phyloP scores from a whole-genome alignment of 2,888 invertebrate species.

The Noctuana brunneofusca region DNA sequence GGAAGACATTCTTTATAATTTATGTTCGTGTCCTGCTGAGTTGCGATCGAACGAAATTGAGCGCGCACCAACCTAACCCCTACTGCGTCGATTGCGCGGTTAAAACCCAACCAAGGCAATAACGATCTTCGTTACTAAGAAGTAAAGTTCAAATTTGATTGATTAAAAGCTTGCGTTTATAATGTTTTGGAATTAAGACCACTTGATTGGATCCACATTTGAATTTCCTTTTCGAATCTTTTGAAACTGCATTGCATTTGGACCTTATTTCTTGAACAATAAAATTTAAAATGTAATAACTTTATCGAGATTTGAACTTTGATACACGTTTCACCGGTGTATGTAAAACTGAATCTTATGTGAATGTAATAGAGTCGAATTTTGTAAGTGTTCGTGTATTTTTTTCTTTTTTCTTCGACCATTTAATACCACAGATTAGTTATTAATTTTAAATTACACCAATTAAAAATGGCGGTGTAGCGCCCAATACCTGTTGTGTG shows the following conservation, averaged over 20 bases:
- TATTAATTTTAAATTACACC: conserved; percentile 34
- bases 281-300: background rate
- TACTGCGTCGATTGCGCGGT: conserved; percentile 25
- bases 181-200: conserved; percentile 2
- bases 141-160: conserved; percentile 3
- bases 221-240: conserved; percentile 20
- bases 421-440: conserved; percentile 30
- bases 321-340: background rate
- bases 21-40: conserved; percentile 25
- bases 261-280: background rate
- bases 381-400: background rate
- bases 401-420: conserved; percentile 18
- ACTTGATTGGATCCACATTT: conserved; percentile 33
- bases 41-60: conserved; percentile 16
- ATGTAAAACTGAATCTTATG: conserved; percentile 13
- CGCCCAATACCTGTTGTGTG: conserved; percentile 22
- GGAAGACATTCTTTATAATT: conserved; percentile 11
- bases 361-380: background rate
- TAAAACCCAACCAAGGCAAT: background rate
- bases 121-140: background rate
- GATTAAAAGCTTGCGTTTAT: background rate
- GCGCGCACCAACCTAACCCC: conserved; percentile 18
- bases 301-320: conserved; percentile 1
- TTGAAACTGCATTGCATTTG: background rate
- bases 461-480: conserved; percentile 28